Evolutionary conservation across 2,797 vertebrate species (phyloP), one percentile per base, ranked within the genome.

Genomic region (Rhinophrynus dorsalis): DNA sequence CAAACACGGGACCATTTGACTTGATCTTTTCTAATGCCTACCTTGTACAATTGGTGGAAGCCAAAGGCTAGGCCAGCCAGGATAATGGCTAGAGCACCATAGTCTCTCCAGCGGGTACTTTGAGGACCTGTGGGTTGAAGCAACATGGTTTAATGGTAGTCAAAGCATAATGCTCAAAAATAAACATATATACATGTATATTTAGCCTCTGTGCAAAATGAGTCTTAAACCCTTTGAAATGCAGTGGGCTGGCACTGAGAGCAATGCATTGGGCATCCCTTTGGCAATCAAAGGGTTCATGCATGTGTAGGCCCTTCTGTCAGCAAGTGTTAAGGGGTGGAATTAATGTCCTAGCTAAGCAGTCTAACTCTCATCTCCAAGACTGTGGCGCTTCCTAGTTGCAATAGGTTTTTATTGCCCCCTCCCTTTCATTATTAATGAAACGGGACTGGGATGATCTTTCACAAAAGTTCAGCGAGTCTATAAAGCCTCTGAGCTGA

Each of bases 21-120:
- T n/a, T n/a, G n/a, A n/a, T n/a, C n/a, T n/a, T n/a, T n/a, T n/a
- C n/a, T n/a, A n/a, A n/a, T n/a, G 67, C 80, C 68, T 89, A 93
- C 97, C 91, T 92, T 96, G 84, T 98, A 99, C 38, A 99, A 92
- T 67, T 97, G 97, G 86, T 98, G 93, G 77, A 97, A 96, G 74
- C 97, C 94, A 64, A 98, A 95, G 2, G 95, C 91, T 11, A 98
- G 92, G 77, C 96, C 96, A 27, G 95, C 91, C 93, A 96, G 90
- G 70, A 99, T 92, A 84, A 99, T 85, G 12, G 96, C 91, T 78
- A 99, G 83, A 61, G 95, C 94, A 4, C 96, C 92, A 1, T 98
- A 99, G 79, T 96, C 93, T 84, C 96, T 90, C 96, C 95, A 99
- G 89, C 95, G 91, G 83, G 96, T 96, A 62, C 91, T 86, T 27